Base-by-base conservation (phyloP, 2,797 vertebrate species). In the Megalops cyprinoides region DNA sequence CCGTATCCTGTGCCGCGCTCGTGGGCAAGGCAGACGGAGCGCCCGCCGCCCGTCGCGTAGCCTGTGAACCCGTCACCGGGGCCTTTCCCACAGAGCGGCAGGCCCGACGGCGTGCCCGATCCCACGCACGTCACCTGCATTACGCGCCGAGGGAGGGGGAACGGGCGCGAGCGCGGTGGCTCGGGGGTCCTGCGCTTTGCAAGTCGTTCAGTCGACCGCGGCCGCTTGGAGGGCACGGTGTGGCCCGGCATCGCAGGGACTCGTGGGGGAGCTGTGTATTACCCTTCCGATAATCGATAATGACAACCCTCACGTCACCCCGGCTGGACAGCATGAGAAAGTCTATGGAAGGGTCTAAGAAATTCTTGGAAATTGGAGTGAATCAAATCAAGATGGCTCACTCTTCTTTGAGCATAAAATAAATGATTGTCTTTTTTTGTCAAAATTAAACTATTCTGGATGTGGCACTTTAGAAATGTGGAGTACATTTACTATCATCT, bases 271-370 rank as follows among this genome's bases (percentile, higher is more conserved):
- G 42, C 65, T 23, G 42, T 65, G 42, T n/a, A 82, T 92, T 92
- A 93, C 91, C 91, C 91, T 76, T 89, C 89, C 86, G 85, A 91
- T 92, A 91, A 93, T 93, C 91, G 90, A 91, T 92, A 89, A 90
- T 84, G 84, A 83, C 85, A 85, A 86, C 65, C 34, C 60, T 79
- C 88, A 14, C 90, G 92, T 92, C 85, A 90, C 91, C 91, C 88
- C 89, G 39, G 88, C 81, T 79, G 84, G 87, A 69, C 65, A 8
- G 65, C 37, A 20, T 34, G 65, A 23, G 37, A 42, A 39, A 69
- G n/a, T 18, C 23, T 37, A 1, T 5, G 1, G 15, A 10, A 6
- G 65, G 42, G 42, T 42, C 31, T 20, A 20, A 37, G 8, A 0
- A 39, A 9, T 20, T 4, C 34, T 20, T 69, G 37, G 10, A 42